phyloP scores from a whole-genome alignment of 2,888 invertebrate genomes.

The Glyphotaelius pellucidus region DNA sequence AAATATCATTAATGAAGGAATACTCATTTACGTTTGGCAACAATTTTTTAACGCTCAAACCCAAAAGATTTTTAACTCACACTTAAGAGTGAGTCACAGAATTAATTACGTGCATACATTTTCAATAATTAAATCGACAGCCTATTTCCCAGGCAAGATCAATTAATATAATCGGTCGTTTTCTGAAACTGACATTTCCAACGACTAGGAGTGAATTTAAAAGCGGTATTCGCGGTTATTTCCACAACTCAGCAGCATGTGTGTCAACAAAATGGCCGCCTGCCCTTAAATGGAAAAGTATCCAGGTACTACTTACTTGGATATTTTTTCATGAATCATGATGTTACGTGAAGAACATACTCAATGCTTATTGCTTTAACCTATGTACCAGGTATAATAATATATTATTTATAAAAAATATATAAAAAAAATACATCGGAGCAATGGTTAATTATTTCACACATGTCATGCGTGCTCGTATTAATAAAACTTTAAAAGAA shows the following conservation, averaged over 20 bases:
- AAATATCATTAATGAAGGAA: neutral
- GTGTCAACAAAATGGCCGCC: slow-evolving; percentile 36
- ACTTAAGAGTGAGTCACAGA: neutral
- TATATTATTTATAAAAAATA: no score
- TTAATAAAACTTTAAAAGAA: neutral
- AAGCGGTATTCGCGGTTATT: slow-evolving; percentile 15
- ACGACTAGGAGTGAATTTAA: neutral
- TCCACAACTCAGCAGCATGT: neutral
- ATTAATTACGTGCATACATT: neutral
- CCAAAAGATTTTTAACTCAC: neutral
- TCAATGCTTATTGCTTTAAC: neutral
- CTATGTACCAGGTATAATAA: neutral
- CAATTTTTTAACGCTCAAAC: neutral
- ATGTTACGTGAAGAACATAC: neutral
- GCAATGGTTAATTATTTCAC: neutral
- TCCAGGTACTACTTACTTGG: neutral
- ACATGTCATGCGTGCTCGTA: neutral
- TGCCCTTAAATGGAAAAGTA: slow-evolving; percentile 24
- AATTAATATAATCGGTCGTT: neutral
- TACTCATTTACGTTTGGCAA: neutral
- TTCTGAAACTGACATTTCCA: neutral
- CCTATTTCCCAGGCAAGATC: neutral
- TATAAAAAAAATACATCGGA: neutral
- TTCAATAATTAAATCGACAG: neutral
- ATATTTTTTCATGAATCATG: neutral